A percentile compares a stretch with the other conserved stretches of the same genome.
Conservation (phyloP, 2,113 vertebrate species). For the Urocitellus parryii region DNA sequence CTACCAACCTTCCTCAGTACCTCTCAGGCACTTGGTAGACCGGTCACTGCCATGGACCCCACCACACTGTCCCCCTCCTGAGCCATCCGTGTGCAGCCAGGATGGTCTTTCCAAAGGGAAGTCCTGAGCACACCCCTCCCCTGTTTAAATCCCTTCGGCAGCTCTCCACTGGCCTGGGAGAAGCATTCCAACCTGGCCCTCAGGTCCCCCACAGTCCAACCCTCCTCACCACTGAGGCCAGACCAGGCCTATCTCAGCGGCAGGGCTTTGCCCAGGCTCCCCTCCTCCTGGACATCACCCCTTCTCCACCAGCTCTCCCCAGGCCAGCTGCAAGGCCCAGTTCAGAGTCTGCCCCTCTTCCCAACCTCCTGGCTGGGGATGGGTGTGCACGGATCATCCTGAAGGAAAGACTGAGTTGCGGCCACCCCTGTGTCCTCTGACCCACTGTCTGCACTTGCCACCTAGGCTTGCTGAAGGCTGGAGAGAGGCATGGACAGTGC, state of each 20-base stretch:
- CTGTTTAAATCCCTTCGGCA: not conserved
- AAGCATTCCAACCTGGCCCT: not conserved
- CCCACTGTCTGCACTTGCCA: not conserved
- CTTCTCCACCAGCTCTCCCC: not conserved
- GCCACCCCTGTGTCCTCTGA: not conserved
- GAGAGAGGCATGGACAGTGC: not conserved
- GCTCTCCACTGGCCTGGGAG: not conserved
- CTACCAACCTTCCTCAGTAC: not conserved
- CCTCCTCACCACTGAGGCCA: not conserved
- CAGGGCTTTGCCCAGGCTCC: not conserved
- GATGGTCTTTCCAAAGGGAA: not conserved
- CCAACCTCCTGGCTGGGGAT: too few relatives aligned
- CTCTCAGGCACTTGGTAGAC: not conserved
- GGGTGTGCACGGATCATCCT: not conserved
- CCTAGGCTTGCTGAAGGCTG: not conserved
- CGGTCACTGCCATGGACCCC: not conserved
- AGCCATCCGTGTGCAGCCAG: not conserved
- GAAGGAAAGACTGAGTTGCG: too few relatives aligned
- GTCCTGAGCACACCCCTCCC: not conserved
- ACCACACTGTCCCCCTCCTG: not conserved
- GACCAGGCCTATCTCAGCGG: too few relatives aligned
- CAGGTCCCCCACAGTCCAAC: not conserved
- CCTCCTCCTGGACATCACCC: not conserved
- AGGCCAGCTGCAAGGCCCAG: not conserved
- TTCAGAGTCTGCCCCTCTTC: not conserved